Evolutionary conservation across 2,113 vertebrate species (phyloP), one percentile per base, ranked within the genome.

Genomic region (Xiphorhynchus elegans): DNA sequence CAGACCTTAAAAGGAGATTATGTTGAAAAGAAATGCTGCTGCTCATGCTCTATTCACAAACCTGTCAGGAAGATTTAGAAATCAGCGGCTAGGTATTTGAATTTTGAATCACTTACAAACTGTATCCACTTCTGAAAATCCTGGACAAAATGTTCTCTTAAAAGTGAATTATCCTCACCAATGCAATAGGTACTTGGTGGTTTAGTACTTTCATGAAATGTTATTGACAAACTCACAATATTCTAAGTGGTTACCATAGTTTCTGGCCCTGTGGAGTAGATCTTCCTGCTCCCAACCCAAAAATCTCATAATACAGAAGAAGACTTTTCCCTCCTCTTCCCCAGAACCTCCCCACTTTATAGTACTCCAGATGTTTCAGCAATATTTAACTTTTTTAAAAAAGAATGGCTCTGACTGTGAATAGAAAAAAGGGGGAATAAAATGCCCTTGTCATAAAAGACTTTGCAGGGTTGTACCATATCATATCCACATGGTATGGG

Each of bases 281-380:
- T 8, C 4, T 4, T 23, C 7, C 18, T 49, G 26, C 5, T 66
- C 11, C 12, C 31, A 69, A 21, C 1, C 1, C 4, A 10, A 37
- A 37, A 17, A 12, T 5, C 9, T 87, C 5, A 15, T 44, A 31
- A n/a, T 58, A 26, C 10, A 3, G 15, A 80, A 84, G 29, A 35
- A 84, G 29, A 35, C 14, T 40, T 84, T 81, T 20, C 8, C 1
- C 1, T 73, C 11, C 3, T 37, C 11, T 85, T 78, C 17, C 26
- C 18, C 28, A 37, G 28, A 50, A 84, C 3, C 7, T 9, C 26
- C 47, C 20, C 85, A 8, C 40, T 84, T 69, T 33, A 29, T 25
- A 69, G 8, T 24, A 77, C 9, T 69, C 14, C 4, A 15, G 50
- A n/a, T 56, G 12, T 64, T 82, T 31, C 24, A 46, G 33, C 9